These are phyloP conservation scores for Dissostichus mawsoni DNA, from an alignment of 2,113 vertebrate species.

Conservation along the genomic window DNA sequence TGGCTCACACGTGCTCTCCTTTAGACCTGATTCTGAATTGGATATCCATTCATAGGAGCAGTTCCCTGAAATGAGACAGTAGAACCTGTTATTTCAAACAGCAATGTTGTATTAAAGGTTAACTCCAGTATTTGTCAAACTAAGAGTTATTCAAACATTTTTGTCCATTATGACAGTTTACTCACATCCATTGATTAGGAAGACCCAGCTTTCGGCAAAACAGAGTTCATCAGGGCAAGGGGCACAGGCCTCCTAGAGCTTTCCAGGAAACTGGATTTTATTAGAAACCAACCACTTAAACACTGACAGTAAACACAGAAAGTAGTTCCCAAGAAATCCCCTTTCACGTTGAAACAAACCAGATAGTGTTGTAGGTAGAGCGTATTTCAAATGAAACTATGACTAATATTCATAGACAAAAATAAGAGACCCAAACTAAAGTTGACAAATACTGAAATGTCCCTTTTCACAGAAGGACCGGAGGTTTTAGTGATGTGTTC, in stretches of 20 bases:
- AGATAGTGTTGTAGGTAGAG: not conserved
- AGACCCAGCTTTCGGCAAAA: not conserved
- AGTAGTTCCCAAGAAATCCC: not conserved
- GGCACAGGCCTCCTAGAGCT: not conserved
- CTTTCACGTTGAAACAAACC: not conserved
- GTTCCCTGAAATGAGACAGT: not conserved
- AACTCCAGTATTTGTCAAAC: not conserved
- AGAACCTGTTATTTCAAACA: not conserved
- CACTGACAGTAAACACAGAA: constrained; percentile 7
- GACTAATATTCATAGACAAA: not conserved
- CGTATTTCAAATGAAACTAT: no score
- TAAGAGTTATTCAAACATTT: not conserved
- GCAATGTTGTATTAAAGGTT: not conserved
- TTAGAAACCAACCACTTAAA: not conserved
- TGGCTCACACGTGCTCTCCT: not conserved
- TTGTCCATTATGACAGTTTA: not conserved
- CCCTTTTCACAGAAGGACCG: not conserved
- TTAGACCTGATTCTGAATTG: not conserved
- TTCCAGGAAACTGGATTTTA: constrained; percentile 18
- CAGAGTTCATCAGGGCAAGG: not conserved
- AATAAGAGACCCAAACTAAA: not conserved
- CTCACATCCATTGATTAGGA: not conserved
- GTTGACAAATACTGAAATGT: not conserved
- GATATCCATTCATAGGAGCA: constrained; percentile 10
- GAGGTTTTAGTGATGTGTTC: not conserved